Evolutionary conservation across 2,113 vertebrate species (phyloP), one percentile per base, ranked within the genome.

Genomic region (Pomatorhinus ruficollis): DNA sequence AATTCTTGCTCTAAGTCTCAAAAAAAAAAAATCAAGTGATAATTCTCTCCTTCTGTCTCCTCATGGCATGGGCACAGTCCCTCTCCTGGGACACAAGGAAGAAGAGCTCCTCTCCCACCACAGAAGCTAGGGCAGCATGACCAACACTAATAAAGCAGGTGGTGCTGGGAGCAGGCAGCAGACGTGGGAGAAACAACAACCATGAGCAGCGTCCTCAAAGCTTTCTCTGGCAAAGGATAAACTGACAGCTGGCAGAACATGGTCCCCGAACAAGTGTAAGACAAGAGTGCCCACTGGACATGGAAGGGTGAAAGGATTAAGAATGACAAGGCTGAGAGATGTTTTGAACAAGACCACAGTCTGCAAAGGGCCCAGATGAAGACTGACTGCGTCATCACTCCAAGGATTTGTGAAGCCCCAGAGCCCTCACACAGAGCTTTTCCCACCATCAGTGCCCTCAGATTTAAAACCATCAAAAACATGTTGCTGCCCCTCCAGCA

Each of bases 151-250:
- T 40, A 50, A 65, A 59, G 70, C 69, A 70, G 60, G 53, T 1
- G 2, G 47, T 13, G 65, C 60, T 71, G 83, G 59, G 21, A 84
- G 4, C n/a, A 56, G 59, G 16, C 2, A 5, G 82, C 76, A 50
- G 33, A 57, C 8, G 3, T 2, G 0, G 47, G 28, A 82, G 65
- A 75, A 89, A n/a, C 72, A 35, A 50, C 42, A 39, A 8, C 19
- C 49, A 28, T 0, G 2, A 76, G 44, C 66, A 72, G 40, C 0
- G 0, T 15, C 68, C 35, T 66, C 0, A 0, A 6, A 49, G 33
- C 18, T 59, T 60, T 39, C 54, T 76, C 59, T 53, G 54, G 44
- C 39, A 63, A 49, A 74, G 18, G 21, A 72, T 11, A n/a, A 86
- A 47, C 33, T 42, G 40, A 61, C 39, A 56, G 37, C 61, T 60